Evolutionary conservation across 2,888 invertebrate genomes (phyloP), one percentile per base, ranked within the genome.

Genomic region (Xylota sylvarum): DNA sequence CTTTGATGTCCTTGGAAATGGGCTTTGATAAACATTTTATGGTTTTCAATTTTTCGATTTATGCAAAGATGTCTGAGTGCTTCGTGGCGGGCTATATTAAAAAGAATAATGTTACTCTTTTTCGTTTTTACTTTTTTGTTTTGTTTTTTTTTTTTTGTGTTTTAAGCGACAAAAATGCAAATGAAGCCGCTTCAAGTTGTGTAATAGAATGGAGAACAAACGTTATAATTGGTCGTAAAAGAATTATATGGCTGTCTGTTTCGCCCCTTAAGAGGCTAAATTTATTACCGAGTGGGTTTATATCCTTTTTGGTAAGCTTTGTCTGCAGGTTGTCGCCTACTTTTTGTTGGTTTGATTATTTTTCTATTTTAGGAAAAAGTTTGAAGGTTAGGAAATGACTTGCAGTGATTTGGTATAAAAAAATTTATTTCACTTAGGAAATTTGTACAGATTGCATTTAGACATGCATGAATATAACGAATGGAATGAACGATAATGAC

Each of bases 31-130:
- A 85, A 65, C 32, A 32, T 56, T 85, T 80, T 85, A 85, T 19
- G 80, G 32, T 76, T 85, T 85, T 80, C 70, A 65, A 80, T 80
- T 80, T 80, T 74, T 37, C 65, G 58, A 74, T 73, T 74, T 76
- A 76, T 43, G 62, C 23, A 40, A 40, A 30, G 35, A 43, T 40
- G 14, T 60, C 58, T 50, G 40, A 78, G 40, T 43, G 50, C 37
- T 19, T 23, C 46, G 27, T 69, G 69, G 35, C 23, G 9, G 52
- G 17, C 14, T 58, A 12, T 35, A 58, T 14, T 30, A 17, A 32
- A 30, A 55, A 5, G 6, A 30, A 55, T 30, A 64, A 64, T 9
- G 10, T 7, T 40, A 35, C 23, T 12, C n/a, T 32, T 5, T 23
- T 6, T 3, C 23, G 3, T 2, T 23, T n/a, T n/a, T n/a, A n/a